Base-by-base conservation (phyloP, 1,140 invertebrate species). In the Drosophila cardini region DNA sequence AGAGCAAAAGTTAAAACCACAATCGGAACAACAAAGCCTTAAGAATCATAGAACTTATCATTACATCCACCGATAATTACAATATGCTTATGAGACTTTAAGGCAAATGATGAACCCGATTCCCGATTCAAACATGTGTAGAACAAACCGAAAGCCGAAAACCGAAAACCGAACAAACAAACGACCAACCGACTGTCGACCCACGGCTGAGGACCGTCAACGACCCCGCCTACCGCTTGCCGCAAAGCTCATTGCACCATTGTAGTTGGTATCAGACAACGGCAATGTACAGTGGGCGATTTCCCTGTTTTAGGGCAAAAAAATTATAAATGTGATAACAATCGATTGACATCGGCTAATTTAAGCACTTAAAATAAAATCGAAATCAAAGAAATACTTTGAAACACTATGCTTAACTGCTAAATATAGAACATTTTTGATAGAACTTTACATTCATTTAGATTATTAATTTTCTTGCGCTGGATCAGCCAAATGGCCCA, bases 1-100 rank as follows among this genome's bases (percentile, higher is more conserved):
- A 53, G 32, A 45, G 48, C 63, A 77, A 73, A 77, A 61, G 74
- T 77, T 73, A 77, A 77, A 64, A 46, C 70, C 69, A 52, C 72
- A 71, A 53, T 15, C 60, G n/a, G 21, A 45, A 52, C 72, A 70
- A 56, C 65, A 57, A 58, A 36, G 32, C 11, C 15, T 42, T n/a
- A 45, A 62, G 58, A 38, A 76, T 60, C 60, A 42, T 11, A 30
- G 16, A 32, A 30, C 18, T 60, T 32, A n/a, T 67, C 73, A 77
- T 79, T 82, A 70, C 52, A 75, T 30, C 50, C 42, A 45, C 68
- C 71, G 76, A 81, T 81, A 79, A 76, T 78, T 76, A 55, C 72
- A 61, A 62, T 80, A 65, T 46, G 77, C 64, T 76, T 73, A 77
- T 80, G 77, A 77, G 71, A 71, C 73, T 77, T 77, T 77, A 82